Evolutionary conservation across 2,888 invertebrate genomes (phyloP).

Genomic region (Helleia helle): DNA sequence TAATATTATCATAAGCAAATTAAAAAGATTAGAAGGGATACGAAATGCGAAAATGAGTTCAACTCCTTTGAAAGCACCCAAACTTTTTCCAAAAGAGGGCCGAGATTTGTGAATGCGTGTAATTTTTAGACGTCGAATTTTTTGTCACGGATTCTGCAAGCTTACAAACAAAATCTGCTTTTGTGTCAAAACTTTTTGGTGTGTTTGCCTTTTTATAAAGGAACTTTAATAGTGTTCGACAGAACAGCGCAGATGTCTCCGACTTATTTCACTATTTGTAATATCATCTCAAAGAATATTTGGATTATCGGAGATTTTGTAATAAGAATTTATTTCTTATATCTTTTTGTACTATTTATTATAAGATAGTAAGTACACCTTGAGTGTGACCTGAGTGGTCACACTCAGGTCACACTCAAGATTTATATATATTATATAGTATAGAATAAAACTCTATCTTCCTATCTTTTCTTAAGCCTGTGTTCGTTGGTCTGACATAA

Average conservation of each 20-base stretch:
- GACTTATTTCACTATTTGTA: slow-evolving; percentile 10
- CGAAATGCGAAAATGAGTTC: slow-evolving; percentile 55
- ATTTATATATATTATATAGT: too few relatives aligned
- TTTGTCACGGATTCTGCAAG: slow-evolving; percentile 60
- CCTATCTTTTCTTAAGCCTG: too few relatives aligned
- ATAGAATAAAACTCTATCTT: too few relatives aligned
- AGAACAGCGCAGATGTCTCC: slow-evolving; percentile 38
- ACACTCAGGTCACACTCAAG: too few relatives aligned
- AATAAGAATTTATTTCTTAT: too few relatives aligned
- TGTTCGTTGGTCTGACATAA: too few relatives aligned
- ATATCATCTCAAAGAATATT: too few relatives aligned
- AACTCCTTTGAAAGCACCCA: slow-evolving; percentile 54
- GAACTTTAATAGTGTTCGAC: slow-evolving; percentile 55
- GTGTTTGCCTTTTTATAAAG: slow-evolving; percentile 48
- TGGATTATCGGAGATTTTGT: too few relatives aligned
- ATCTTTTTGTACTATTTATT: too few relatives aligned
- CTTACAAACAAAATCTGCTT: slow-evolving; percentile 60
- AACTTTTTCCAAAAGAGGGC: slow-evolving; percentile 65
- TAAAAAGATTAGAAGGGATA: slow-evolving; percentile 28
- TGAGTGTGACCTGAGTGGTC: too few relatives aligned
- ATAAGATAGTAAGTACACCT: too few relatives aligned
- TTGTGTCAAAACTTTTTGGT: slow-evolving; percentile 61
- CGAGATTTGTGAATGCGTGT: slow-evolving; percentile 72
- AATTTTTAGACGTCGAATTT: slow-evolving; percentile 74
- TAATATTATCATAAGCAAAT: slow-evolving; percentile 4